These are phyloP conservation scores for Brevimyrus niger DNA, from an alignment of 2,113 vertebrate species.

Conservation along the genomic window DNA sequence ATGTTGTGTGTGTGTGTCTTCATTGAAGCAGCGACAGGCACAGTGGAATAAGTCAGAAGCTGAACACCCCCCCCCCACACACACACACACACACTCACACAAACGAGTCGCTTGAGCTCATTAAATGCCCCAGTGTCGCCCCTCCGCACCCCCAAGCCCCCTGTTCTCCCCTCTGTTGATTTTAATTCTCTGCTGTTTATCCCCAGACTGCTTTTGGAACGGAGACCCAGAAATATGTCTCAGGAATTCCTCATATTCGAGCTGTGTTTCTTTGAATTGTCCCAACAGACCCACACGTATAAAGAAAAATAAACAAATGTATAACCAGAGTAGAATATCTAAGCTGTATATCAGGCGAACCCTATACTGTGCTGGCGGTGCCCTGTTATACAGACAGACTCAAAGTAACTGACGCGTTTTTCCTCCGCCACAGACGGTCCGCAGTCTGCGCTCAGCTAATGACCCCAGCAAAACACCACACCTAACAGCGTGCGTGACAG, in stretches of 20 bases:
- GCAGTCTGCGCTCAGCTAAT: constrained; percentile 11
- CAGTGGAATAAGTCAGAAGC: not conserved
- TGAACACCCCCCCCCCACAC: not conserved
- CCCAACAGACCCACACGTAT: not conserved
- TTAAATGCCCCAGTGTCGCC: not conserved
- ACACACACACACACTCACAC: no score
- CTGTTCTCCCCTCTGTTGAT: not conserved
- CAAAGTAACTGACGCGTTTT: not conserved
- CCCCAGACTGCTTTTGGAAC: not conserved
- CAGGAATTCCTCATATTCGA: not conserved
- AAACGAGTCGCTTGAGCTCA: not conserved
- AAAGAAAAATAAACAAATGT: not conserved
- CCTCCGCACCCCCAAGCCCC: not conserved
- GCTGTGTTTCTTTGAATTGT: not conserved
- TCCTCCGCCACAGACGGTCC: not conserved
- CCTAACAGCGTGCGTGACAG: not conserved
- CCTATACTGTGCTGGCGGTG: not conserved
- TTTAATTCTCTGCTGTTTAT: not conserved
- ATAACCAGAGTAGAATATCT: not conserved
- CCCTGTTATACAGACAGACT: not conserved
- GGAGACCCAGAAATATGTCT: not conserved
- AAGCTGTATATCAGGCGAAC: not conserved
- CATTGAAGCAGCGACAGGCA: not conserved
- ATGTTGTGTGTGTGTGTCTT: not conserved
- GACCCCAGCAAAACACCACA: not conserved